A percentile compares a stretch with the other conserved stretches of the same genome.
Conservation (phyloP, 1,140 invertebrate species). For the Zaprionus davidi region DNA sequence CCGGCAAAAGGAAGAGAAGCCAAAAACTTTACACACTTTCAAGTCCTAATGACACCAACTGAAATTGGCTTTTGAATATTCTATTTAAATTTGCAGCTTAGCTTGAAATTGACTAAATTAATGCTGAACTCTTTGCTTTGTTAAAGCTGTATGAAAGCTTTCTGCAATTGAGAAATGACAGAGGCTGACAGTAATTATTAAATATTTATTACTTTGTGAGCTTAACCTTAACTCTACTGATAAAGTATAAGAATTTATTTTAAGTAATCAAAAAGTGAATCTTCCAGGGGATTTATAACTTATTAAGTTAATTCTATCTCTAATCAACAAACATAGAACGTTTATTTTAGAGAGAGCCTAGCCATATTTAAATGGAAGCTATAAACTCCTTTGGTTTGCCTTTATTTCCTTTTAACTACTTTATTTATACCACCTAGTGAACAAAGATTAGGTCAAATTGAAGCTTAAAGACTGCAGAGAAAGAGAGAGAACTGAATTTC, state of each 20-base stretch:
- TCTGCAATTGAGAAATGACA: too few relatives aligned
- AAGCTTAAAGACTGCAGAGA: not conserved
- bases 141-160: too few relatives aligned
- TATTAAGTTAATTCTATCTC: too few relatives aligned
- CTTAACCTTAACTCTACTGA: too few relatives aligned
- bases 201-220: too few relatives aligned
- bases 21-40: conserved; percentile 25
- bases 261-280: too few relatives aligned
- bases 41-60: conserved; percentile 20
- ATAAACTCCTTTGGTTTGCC: not conserved
- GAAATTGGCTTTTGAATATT: conserved; percentile 28
- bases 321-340: too few relatives aligned
- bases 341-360: too few relatives aligned
- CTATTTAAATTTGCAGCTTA: conserved; percentile 5
- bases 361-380: not conserved
- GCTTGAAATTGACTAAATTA: not conserved
- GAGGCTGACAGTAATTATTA: too few relatives aligned
- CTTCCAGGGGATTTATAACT: too few relatives aligned
- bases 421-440: not conserved
- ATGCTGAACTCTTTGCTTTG: not conserved
- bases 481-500: not conserved
- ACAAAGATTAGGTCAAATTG: too few relatives aligned
- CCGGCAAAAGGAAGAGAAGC: conserved; percentile 20
- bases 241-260: too few relatives aligned
- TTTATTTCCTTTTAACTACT: not conserved